These are phyloP conservation scores for Rutpela maculata DNA, from an alignment of 2,888 invertebrate species.

Conservation along the genomic window DNA sequence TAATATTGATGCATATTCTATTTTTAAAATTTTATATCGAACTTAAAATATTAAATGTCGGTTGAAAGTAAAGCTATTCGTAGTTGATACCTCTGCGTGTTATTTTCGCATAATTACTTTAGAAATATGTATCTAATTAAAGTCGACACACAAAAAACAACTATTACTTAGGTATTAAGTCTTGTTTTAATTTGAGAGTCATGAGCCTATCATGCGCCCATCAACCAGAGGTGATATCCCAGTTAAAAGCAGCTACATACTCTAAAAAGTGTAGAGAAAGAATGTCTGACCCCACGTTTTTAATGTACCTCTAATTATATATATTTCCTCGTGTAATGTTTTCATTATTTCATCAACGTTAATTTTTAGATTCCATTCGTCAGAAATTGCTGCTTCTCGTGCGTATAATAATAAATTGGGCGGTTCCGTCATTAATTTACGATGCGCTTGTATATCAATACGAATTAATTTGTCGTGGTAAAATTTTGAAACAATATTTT, in stretches of 20 bases:
- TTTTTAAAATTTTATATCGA: no score
- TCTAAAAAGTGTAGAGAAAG: not conserved
- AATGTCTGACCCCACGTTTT: not conserved
- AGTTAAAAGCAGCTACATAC: not conserved
- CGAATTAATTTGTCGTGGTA: not conserved
- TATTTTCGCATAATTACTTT: no score
- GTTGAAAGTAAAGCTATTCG: no score
- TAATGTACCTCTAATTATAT: conserved; percentile 21
- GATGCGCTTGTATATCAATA: not conserved
- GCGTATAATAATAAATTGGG: not conserved
- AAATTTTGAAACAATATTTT: not conserved
- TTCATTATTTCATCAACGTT: conserved; percentile 23
- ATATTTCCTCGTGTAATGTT: conserved; percentile 15
- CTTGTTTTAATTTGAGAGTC: not conserved
- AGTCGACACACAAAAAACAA: no score
- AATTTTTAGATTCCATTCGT: conserved; percentile 23
- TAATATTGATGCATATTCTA: no score
- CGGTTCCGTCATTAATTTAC: conserved; percentile 7
- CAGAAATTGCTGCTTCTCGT: conserved; percentile 22
- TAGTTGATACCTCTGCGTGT: no score
- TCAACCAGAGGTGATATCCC: not conserved
- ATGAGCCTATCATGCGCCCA: not conserved
- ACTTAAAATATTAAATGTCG: no score
- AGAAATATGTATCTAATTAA: no score
- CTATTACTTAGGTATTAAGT: no score